Conservation (phyloP, 2,797 vertebrate species). For the Salmo trutta region DNA sequence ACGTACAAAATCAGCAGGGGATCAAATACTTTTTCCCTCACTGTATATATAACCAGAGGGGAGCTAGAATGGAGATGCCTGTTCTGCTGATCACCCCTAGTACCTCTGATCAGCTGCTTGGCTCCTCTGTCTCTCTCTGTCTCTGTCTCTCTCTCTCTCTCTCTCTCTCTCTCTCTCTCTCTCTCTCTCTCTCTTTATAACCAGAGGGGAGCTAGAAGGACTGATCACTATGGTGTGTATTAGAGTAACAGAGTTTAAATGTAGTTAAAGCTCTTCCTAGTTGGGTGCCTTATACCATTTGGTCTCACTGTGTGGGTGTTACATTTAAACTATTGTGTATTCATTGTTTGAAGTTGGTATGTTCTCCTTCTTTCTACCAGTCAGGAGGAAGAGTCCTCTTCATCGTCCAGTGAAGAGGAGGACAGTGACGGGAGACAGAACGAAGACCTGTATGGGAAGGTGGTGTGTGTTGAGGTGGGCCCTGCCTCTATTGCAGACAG, state of each 20-base stretch:
- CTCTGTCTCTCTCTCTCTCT: conserved; percentile 29
- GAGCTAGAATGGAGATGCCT: too few relatives aligned
- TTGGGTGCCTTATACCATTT: conserved; percentile 31
- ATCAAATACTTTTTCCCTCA: too few relatives aligned
- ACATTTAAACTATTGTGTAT: background rate
- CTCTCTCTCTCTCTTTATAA: conserved; percentile 4
- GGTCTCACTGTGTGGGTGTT: background rate
- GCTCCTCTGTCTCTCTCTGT: conserved; percentile 24
- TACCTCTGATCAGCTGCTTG: background rate
- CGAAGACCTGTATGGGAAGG: conserved; percentile 80
- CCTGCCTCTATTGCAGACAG: conserved; percentile 62
- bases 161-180: conserved; percentile 21
- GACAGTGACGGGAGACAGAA: conserved; percentile 76
- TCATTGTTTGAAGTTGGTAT: too few relatives aligned
- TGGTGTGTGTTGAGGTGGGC: conserved; percentile 78
- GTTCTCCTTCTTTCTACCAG: conserved; percentile 46
- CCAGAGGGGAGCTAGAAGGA: conserved; percentile 38
- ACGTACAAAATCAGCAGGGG: too few relatives aligned
- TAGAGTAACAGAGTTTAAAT: too few relatives aligned
- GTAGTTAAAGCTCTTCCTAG: conserved; percentile 22
- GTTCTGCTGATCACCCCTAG: too few relatives aligned
- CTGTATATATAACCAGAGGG: too few relatives aligned
- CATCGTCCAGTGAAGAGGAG: conserved; percentile 82
- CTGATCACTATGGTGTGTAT: too few relatives aligned
- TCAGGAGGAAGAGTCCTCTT: conserved; percentile 80